Evolutionary conservation across 2,113 vertebrate species (phyloP), one percentile per base, ranked within the genome.

Genomic region (Procavia capensis): DNA sequence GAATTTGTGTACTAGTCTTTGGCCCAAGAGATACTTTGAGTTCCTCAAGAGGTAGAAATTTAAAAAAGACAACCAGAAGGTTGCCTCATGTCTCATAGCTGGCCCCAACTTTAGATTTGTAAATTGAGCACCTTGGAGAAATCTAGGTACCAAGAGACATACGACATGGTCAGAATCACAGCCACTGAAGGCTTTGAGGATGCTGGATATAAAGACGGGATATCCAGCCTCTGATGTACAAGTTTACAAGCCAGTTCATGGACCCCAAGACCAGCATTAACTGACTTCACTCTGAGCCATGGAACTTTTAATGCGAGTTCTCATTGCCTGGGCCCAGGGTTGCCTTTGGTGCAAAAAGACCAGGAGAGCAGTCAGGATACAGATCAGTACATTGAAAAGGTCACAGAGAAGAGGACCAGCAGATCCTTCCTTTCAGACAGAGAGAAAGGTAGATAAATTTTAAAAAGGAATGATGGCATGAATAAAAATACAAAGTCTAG

Each of bases 391-490:
- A 0, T 1, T 10, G 20, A 6, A 10, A 75, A 6, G n/a, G 41
- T 57, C 20, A 4, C 31, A 13, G 66, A 50, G 4, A 25, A n/a
- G n/a, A 16, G 6, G 17, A 27, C 43, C 25, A 8, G 29, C 27
- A 85, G 19, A 14, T 9, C 19, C 25, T 34, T 47, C 43, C 39
- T 57, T 85, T 31, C 2, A 57, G 16, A 20, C 39, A 78, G 41
- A 61, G 36, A 54, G 25, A 50, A 29, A 59, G 22, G 19, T 43
- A 70, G 36, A 22, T 39, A 78, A 61, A 34, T 8, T 22, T 19
- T 11, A 63, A 45, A 4, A 85, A 76, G 6, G 1, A 2, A 1
- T 4, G 25, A 27, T 5, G 14, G 8, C 6, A 0, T 20, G n/a
- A 54, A 45, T 74, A 61, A 43, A 61, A 86, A 39, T 24, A 31